Percentiles rank a stretch among this genome's conserved stretches.
Evolutionary conservation across 2,888 invertebrate genomes (phyloP).

Genomic region (Tenthredo mesomela): DNA sequence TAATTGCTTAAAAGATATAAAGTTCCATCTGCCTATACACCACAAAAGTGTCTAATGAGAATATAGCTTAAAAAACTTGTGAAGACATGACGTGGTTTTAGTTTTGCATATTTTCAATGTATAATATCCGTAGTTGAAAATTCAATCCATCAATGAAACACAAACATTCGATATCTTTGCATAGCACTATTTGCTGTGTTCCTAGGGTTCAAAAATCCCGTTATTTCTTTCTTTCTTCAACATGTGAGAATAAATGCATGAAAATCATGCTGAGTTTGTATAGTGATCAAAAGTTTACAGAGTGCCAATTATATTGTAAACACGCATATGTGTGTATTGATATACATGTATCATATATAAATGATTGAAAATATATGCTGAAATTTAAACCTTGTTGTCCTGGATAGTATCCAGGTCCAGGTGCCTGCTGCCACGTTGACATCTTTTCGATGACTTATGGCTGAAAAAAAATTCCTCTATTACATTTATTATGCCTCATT

Average conservation of each 20-base stretch:
- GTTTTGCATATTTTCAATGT: neutral
- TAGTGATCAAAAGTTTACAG: neutral
- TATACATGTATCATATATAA: neutral
- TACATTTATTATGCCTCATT: constrained; percentile 56
- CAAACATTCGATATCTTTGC: neutral
- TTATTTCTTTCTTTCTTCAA: no score
- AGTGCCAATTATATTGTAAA: constrained; percentile 18
- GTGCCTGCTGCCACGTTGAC: constrained; percentile 74
- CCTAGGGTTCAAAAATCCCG: neutral
- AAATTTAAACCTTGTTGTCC: constrained; percentile 74
- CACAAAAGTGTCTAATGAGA: neutral
- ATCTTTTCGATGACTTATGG: constrained; percentile 68
- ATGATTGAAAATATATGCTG: constrained; percentile 35
- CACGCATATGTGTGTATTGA: neutral
- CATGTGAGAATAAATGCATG: no score
- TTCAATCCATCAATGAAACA: neutral
- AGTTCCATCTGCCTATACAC: neutral
- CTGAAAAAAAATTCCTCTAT: constrained; percentile 73
- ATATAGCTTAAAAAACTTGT: neutral
- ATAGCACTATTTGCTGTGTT: neutral
- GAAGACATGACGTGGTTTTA: neutral
- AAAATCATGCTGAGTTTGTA: neutral
- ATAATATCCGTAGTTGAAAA: neutral
- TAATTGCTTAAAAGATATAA: neutral
- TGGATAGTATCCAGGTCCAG: constrained; percentile 73